Percentiles rank a stretch among this genome's conserved stretches.
Evolutionary conservation across 2,797 vertebrate genomes (phyloP).

Genomic region (Bovichtus diacanthus): DNA sequence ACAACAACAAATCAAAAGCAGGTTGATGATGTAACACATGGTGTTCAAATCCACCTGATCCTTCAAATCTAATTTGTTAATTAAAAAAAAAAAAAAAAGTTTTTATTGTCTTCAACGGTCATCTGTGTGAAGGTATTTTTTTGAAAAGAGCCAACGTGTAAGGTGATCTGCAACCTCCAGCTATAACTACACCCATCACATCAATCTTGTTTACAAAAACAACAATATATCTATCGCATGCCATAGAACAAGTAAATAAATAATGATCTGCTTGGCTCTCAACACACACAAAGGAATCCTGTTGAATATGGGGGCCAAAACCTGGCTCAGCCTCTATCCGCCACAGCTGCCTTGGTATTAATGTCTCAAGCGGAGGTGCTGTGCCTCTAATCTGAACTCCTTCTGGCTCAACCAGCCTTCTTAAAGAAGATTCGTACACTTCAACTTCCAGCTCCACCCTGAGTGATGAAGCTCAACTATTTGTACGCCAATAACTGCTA

Average conservation of each 20-base stretch:
- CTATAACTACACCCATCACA: conserved; percentile 44
- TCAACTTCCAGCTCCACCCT: conserved; percentile 24
- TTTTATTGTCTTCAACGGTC: not conserved
- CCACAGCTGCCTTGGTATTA: conserved; percentile 47
- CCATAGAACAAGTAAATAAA: conserved; percentile 69
- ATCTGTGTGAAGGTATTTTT: not conserved
- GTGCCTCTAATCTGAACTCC: conserved; percentile 31
- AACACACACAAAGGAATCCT: conserved; percentile 66
- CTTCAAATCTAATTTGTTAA: not conserved
- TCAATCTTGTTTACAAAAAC: conserved; percentile 65
- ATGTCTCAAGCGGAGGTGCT: conserved; percentile 50
- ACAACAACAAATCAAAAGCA: not conserved
- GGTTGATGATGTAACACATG: not conserved
- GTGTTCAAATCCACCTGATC: not conserved
- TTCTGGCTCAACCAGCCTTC: conserved; percentile 37
- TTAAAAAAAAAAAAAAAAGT: not conserved
- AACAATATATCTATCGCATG: conserved; percentile 44
- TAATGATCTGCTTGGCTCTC: conserved; percentile 64
- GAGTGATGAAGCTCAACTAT: not conserved
- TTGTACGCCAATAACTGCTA: not conserved
- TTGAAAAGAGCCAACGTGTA: conserved; percentile 22
- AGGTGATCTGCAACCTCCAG: conserved; percentile 33
- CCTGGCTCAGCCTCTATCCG: conserved; percentile 33
- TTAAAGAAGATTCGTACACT: conserved; percentile 20
- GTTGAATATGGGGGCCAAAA: conserved; percentile 45